Evolutionary conservation across 53 echinoderm and acorn worm genomes (phyloP).

Genomic region (Paracentrotus lividus): DNA sequence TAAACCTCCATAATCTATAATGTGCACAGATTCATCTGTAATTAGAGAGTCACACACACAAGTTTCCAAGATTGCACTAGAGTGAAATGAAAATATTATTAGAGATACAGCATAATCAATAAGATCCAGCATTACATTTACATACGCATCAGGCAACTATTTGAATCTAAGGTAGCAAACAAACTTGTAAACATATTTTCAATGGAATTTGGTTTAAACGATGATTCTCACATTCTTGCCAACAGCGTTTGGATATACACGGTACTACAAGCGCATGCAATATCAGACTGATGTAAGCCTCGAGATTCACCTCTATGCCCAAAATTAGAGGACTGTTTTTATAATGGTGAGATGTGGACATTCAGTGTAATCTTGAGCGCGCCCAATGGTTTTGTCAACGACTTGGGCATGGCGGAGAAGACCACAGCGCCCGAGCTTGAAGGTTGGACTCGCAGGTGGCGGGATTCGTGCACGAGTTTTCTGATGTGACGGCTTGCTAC

Average conservation of each 20-base stretch:
- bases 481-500: slow-evolving; percentile 86
- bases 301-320: slow-evolving; percentile 76
- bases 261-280: slow-evolving; percentile 74
- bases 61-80: too few species aligned
- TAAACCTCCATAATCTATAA: too few species aligned
- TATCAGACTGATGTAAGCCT: slow-evolving; percentile 75
- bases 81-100: too few species aligned
- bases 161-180: too few species aligned
- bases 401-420: slow-evolving; percentile 64
- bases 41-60: too few species aligned
- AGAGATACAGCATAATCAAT: too few species aligned
- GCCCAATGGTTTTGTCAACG: slow-evolving; percentile 87
- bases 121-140: too few species aligned
- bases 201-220: too few species aligned
- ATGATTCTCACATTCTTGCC: too few species aligned
- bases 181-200: too few species aligned
- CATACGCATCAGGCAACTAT: too few species aligned
- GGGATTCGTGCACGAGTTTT: slow-evolving; percentile 88
- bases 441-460: slow-evolving; percentile 86
- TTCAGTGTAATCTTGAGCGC: slow-evolving; percentile 87
- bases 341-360: slow-evolving; percentile 92
- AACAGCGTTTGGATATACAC: slow-evolving; percentile 73
- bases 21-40: too few species aligned
- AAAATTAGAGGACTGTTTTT: slow-evolving; percentile 77
- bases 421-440: slow-evolving; percentile 78